Conservation (phyloP, 2,113 vertebrate genomes). For the Apeltes quadracus region DNA sequence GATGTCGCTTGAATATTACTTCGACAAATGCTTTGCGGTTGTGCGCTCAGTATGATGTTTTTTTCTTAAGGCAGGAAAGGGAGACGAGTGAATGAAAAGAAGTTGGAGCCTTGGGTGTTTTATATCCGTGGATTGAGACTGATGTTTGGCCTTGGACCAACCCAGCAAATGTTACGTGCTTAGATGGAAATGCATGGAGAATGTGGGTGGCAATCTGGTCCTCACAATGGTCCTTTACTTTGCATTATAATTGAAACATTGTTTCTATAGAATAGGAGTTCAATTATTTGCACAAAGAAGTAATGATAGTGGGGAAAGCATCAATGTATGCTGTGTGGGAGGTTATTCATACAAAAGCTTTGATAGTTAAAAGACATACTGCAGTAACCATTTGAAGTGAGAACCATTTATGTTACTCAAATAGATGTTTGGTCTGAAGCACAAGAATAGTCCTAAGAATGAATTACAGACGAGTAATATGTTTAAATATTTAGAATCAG, state of each 20-base stretch:
- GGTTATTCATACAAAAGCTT: not conserved
- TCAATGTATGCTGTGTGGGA: not conserved
- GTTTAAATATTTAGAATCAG: not conserved
- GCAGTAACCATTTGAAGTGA: not conserved
- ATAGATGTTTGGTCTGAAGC: not conserved
- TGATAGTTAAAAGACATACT: not conserved
- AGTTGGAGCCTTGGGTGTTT: not conserved
- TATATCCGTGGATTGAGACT: conserved; percentile 7
- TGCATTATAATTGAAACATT: not conserved
- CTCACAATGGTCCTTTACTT: not conserved
- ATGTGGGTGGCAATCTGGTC: not conserved
- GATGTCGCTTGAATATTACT: conserved; percentile 15
- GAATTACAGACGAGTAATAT: not conserved
- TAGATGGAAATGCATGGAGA: not conserved
- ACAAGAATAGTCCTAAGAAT: not conserved
- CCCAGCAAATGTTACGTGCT: not conserved
- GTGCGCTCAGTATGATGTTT: not conserved
- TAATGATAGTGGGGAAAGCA: not conserved
- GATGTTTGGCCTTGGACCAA: not conserved
- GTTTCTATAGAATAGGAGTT: not conserved
- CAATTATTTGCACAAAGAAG: not conserved
- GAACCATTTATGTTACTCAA: not conserved
- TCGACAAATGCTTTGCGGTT: conserved; percentile 1
- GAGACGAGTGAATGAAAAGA: conserved; percentile 7
- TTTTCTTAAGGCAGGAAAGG: not conserved